Evolutionary conservation across 2,888 invertebrate species (phyloP), one percentile per base, ranked within the genome.

Genomic region (Ophion obscuratus): DNA sequence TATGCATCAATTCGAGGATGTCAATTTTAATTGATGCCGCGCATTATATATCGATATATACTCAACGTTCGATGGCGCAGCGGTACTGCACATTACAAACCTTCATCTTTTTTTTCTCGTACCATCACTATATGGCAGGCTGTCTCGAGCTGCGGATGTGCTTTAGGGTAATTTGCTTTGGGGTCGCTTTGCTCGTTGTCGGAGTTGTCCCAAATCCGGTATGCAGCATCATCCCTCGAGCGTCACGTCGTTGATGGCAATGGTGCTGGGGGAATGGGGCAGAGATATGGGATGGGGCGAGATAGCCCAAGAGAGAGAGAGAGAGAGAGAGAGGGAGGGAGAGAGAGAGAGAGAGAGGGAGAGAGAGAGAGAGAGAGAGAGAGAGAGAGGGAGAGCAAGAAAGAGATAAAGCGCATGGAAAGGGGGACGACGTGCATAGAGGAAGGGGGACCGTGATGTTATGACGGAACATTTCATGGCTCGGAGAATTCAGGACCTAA

Each of bases 381-480:
- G 47, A 76, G 64, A 81, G 44, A 75, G 61, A 83, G 31, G 77
- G 64, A 67, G 62, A 78, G 68, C 71, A 66, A 81, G 75, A 83
- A 24, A 83, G 64, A 86, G 78, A 85, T 57, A 84, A 75, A 86
- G 85, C 83, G 68, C 86, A 81, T 84, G 88, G 89, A 88, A 87
- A 87, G 88, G 88, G 89, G 88, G 88, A 88, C 87, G 88, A 87
- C 88, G 87, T 88, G 88, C 89, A 88, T 83, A 83, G 88, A 82
- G 88, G 89, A 89, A 88, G 89, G 89, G 90, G 89, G 86, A 77
- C 88, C 59, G 77, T 85, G 91, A 92, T 92, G 92, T 93, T 93
- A 92, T 92, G 93, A 93, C 92, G 91, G 92, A 91, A 92, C 91
- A 92, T 93, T 93, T 93, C 92, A 93, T 91, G 93, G 92, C 92